Base-by-base conservation (phyloP, 2,797 vertebrate genomes). In the Molossus molossus region DNA sequence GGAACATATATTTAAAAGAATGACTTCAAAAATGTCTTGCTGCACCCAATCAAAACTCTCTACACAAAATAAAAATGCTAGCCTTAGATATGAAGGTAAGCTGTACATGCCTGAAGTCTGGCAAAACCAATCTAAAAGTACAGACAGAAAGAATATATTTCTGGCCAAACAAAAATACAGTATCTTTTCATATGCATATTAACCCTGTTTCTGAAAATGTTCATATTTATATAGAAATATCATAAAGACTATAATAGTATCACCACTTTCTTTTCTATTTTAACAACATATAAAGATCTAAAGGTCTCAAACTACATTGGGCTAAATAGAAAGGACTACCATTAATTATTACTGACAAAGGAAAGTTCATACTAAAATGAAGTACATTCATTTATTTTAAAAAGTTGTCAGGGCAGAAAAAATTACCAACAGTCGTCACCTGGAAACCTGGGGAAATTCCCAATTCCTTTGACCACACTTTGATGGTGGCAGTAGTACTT, bases 1-100 rank as follows among this genome's bases (percentile, higher is more conserved):
- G 95, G 95, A 91, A 94, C 87, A 93, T 86, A 92, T 95, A 94
- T 75, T 97, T 92, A 93, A 96, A 96, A 97, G 91, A 96, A 97
- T 65, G 90, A 86, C 92, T 96, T 97, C 83, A 77, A 97, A 97
- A 98, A 96, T 67, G 81, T 90, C 18, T 37, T 83, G 89, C 53
- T 93, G 65, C 45, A 97, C 70, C 64, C 91, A 90, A 96, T 87
- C 92, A 82, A 92, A 97, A 96, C 48, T 17, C 65, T 95, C 90
- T 83, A 37, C 82, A 15, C 40, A 69, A 95, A 88, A 14, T 60
- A 95, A 94, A 97, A 92, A 84, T 12, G 60, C 27, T 53, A 81
- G 90, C 73, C 67, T 94, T 90, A 70, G n/a, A 87, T 83, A 94
- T 40, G 40, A 94, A 95, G 40, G n/a, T 58, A 48, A 53, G 55